phyloP scores from a whole-genome alignment of 2,797 vertebrate species.

The Hozukius guyotensis region DNA sequence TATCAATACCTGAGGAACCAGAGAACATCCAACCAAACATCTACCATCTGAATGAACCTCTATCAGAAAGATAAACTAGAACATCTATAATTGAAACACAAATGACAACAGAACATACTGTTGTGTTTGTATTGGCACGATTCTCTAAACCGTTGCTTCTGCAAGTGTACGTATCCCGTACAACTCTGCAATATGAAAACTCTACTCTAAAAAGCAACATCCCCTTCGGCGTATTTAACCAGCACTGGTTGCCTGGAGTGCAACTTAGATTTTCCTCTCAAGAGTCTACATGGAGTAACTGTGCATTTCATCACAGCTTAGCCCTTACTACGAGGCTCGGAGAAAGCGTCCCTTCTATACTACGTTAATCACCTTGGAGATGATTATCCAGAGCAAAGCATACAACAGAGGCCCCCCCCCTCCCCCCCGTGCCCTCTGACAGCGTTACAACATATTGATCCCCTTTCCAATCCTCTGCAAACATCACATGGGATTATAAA shows the following conservation, averaged over 20 bases:
- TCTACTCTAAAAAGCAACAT: background rate
- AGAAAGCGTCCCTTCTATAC: slow-evolving; percentile 48
- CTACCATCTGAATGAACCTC: background rate
- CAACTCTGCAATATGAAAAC: background rate
- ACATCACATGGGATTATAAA: slow-evolving; percentile 71
- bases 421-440: slow-evolving; percentile 44
- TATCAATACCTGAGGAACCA: slow-evolving; percentile 49
- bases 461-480: slow-evolving; percentile 62
- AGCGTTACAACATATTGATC: slow-evolving; percentile 59
- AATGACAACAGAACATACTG: background rate
- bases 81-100: background rate
- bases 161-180: background rate
- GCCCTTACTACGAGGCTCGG: slow-evolving; percentile 22
- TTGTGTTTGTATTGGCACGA: slow-evolving; percentile 32
- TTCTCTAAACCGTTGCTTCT: slow-evolving; percentile 18
- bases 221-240: background rate
- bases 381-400: slow-evolving; percentile 79
- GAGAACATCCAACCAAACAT: slow-evolving; percentile 6
- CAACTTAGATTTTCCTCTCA: background rate
- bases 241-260: slow-evolving; percentile 4
- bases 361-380: slow-evolving; percentile 69
- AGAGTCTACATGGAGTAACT: background rate
- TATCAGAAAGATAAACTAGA: background rate
- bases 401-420: slow-evolving; percentile 49
- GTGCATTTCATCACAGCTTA: slow-evolving; percentile 48